These are phyloP conservation scores for Drosophila fulvimacula DNA, from an alignment of 2,888 invertebrate species.

Conservation along the genomic window DNA sequence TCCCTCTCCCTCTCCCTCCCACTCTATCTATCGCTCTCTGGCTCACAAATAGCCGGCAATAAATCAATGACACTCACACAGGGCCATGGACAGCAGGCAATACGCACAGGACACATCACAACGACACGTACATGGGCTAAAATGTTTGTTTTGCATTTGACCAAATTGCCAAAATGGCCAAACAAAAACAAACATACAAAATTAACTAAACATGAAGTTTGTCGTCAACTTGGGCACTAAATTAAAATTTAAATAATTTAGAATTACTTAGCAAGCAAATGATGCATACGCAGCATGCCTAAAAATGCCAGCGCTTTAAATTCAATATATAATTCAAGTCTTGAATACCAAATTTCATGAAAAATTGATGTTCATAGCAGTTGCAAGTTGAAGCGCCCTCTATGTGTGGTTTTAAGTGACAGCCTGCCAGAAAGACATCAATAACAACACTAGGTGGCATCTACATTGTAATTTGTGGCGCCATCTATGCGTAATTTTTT, in stretches of 20 bases:
- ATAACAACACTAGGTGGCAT: background rate
- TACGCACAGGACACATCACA: too few relatives aligned
- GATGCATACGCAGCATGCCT: background rate
- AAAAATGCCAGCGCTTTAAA: background rate
- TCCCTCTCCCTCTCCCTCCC: background rate
- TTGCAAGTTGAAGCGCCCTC: constrained; percentile 26
- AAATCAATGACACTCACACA: constrained; percentile 69
- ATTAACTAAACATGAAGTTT: constrained; percentile 16
- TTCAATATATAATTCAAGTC: background rate
- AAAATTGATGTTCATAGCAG: background rate
- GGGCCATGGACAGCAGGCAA: constrained; percentile 5
- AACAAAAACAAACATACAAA: constrained; percentile 31
- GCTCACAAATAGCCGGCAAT: constrained; percentile 66
- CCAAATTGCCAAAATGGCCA: constrained; percentile 31
- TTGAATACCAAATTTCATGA: background rate
- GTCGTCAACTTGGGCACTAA: background rate
- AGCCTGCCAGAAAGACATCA: background rate
- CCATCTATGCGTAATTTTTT: constrained; percentile 27
- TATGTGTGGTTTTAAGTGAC: constrained; percentile 2
- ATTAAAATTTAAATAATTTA: background rate
- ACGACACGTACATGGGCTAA: constrained; percentile 30
- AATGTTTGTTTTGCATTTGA: constrained; percentile 51
- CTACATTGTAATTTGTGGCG: constrained; percentile 6
- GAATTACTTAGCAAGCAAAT: background rate
- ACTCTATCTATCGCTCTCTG: constrained; percentile 32